Base-by-base conservation (phyloP, 1,140 invertebrate genomes). In the Aphidius gifuensis region DNA sequence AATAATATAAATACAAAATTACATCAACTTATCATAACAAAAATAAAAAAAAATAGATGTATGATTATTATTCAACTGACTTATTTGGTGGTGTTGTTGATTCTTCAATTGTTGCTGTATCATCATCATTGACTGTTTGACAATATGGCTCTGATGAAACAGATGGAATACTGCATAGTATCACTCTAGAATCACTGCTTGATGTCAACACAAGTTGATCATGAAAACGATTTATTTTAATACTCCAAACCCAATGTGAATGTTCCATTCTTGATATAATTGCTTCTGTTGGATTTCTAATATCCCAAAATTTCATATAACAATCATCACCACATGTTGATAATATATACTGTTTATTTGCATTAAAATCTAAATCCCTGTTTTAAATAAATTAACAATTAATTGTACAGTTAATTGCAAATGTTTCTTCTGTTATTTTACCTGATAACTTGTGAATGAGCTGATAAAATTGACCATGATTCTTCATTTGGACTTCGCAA, bases 171-270 rank as follows among this genome's bases (percentile, higher is more conserved):
- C 92, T 92, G 5, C 89, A 91, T 43, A 99, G 82, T 69, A 97
- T 84, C 0, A 98, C 96, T 68, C 93, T 82, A 16, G 92, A 93
- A 80, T 99, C 97, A 71, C 94, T 97, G 71, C 95, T 96, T 39
- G 94, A 92, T 5, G 94, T 93, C 57, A 99, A 79, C n/a, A 99
- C 81, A 16, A 99, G 80, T 80, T 99, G 96, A 78, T 99, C 97
- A 79, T 99, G 96, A 76, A 96, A 97, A 66, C 89, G 90, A 82
- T 99, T 99, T 71, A 95, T 98, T 49, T 92, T 85, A 2, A 97
- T 92, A 58, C 86, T 90, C 95, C 95, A 98, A 11, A 97, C 88
- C 96, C 96, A 98, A 79, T 98, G 96, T 0, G 94, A 95, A 81
- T 98, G 96, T 82, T 97, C 92, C 68, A 87, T 88, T 60, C 94